Percentiles rank a stretch among this genome's conserved stretches.
phyloP scores from a whole-genome alignment of 2,888 invertebrate genomes.

The Acanthosepion lycidas region DNA sequence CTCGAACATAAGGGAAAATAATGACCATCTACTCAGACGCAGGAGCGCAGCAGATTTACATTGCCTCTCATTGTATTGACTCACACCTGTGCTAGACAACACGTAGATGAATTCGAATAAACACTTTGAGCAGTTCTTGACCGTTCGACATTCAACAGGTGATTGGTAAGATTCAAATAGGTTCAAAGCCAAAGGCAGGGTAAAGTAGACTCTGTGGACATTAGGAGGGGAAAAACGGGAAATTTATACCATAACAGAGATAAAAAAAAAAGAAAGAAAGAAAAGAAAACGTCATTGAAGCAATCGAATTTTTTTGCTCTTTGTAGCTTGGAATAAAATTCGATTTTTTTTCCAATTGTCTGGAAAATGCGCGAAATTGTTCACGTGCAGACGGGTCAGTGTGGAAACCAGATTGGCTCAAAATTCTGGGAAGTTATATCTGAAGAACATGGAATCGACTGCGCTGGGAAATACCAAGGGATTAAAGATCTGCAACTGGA shows the following conservation, averaged over 20 bases:
- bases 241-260: no score
- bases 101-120: background rate
- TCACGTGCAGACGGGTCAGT: constrained; percentile 55
- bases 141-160: background rate
- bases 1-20: background rate
- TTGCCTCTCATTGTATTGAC: background rate
- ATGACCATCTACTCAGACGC: background rate
- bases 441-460: constrained; percentile 71
- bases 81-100: background rate
- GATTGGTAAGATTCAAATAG: background rate
- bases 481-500: constrained; percentile 60
- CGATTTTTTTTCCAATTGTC: background rate
- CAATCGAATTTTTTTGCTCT: no score
- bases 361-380: constrained; percentile 53
- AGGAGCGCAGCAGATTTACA: background rate
- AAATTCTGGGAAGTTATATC: constrained; percentile 72
- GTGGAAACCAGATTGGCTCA: constrained; percentile 55
- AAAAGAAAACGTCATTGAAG: no score
- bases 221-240: no score
- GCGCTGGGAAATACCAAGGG: constrained; percentile 68
- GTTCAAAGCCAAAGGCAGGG: background rate
- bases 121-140: background rate
- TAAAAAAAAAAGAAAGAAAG: no score
- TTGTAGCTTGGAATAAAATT: background rate
- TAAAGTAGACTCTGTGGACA: no score